Evolutionary conservation across 2,113 vertebrate species (phyloP).

Genomic region (Aramus guarauna): DNA sequence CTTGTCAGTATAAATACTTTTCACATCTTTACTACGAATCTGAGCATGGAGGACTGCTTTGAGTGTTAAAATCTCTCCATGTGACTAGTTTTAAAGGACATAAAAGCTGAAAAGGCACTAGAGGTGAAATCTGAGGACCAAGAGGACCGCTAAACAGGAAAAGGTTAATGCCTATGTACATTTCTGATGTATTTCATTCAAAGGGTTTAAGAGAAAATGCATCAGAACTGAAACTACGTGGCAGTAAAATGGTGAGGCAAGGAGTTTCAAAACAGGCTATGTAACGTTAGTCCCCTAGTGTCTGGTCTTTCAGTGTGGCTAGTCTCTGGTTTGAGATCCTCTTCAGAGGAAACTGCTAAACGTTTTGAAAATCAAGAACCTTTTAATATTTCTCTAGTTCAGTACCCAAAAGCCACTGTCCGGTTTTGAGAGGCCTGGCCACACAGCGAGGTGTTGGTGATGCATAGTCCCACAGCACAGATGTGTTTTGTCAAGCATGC

Average conservation of each 20-base stretch:
- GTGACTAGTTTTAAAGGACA: not conserved
- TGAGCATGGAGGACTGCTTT: not conserved
- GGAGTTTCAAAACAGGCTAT: not conserved
- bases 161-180: not conserved
- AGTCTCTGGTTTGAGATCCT: not conserved
- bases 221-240: not conserved
- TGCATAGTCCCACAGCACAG: not conserved
- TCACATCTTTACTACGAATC: not conserved
- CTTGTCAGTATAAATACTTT: not conserved
- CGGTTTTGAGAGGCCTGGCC: not conserved
- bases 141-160: not conserved
- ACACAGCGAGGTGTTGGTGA: not conserved
- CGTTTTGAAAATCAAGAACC: rapidly evolving
- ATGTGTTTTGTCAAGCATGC: not conserved
- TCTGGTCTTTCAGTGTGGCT: not conserved
- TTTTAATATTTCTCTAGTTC: not conserved
- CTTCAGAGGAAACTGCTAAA: not conserved
- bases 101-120: not conserved
- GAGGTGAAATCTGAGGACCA: not conserved
- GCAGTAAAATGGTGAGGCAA: not conserved
- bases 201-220: not conserved
- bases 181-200: not conserved
- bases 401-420: not conserved
- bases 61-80: not conserved
- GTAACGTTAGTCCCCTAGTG: not conserved